phyloP scores from a whole-genome alignment of 2,797 vertebrate genomes.

The Masticophis lateralis region DNA sequence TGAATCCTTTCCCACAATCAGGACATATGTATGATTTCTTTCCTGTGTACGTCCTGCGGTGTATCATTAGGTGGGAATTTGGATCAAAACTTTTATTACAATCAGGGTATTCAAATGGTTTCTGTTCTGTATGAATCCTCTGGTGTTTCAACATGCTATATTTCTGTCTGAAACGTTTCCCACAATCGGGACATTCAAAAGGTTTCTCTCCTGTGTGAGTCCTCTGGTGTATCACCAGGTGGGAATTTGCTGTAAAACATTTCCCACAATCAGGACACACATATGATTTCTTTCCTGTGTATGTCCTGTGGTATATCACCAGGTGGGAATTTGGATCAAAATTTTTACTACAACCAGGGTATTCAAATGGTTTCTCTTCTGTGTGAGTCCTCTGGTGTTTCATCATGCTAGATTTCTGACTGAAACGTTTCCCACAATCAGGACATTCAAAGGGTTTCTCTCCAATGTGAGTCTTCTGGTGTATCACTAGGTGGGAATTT shows the following conservation, averaged over 20 bases:
- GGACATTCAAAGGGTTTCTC: not conserved
- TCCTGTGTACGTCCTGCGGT: not conserved
- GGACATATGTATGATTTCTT: not conserved
- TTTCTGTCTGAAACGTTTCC: not conserved
- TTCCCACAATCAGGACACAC: not conserved
- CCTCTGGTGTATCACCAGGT: conserved; percentile 67
- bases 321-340: not conserved
- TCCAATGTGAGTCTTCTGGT: not conserved
- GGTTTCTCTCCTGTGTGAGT: conserved; percentile 66
- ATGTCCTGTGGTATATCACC: not conserved
- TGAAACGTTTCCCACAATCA: not conserved
- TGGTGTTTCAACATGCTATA: not conserved
- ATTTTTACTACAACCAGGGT: not conserved
- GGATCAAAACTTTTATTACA: not conserved
- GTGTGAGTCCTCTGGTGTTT: not conserved
- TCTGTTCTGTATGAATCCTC: not conserved
- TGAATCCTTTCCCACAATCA: conserved; percentile 55
- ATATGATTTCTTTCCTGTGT: not conserved
- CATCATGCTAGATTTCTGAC: not conserved
- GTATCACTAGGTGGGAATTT: conserved; percentile 8
- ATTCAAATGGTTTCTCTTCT: not conserved
- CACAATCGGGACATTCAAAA: conserved; percentile 41
- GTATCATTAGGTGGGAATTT: not conserved
- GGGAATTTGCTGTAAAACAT: conserved; percentile 34
- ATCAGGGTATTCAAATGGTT: not conserved